phyloP scores from a whole-genome alignment of 2,888 invertebrate genomes.

The Shargacucullia verbasci region DNA sequence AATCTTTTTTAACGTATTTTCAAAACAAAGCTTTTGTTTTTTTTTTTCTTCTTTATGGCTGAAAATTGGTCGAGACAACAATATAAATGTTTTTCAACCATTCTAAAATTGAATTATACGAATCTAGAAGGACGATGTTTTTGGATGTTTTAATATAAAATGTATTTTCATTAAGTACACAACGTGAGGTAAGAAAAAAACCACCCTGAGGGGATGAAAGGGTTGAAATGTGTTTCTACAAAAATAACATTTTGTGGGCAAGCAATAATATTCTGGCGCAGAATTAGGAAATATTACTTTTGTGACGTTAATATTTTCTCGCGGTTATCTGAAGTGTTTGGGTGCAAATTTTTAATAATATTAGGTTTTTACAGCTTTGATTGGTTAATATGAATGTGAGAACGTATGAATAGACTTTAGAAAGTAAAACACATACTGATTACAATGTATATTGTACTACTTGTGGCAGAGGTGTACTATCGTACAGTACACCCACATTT shows the following conservation, averaged over 20 bases:
- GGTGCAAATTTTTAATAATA: background rate
- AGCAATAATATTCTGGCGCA: constrained; percentile 13
- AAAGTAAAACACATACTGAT: no score
- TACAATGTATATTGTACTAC: no score
- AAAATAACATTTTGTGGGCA: constrained; percentile 19
- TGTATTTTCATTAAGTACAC: constrained; percentile 4
- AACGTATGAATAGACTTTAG: no score
- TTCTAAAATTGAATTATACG: constrained; percentile 16
- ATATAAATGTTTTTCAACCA: constrained; percentile 22
- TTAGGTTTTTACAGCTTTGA: background rate
- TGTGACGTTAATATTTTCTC: constrained; percentile 1
- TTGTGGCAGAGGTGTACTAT: no score
- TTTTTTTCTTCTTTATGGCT: constrained; percentile 26
- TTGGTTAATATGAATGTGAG: no score
- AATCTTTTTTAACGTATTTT: constrained; percentile 45
- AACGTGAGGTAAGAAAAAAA: constrained; percentile 5
- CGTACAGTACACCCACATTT: no score
- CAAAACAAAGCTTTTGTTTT: constrained; percentile 49
- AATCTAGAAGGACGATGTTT: background rate
- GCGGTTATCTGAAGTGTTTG: background rate
- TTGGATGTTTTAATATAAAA: constrained; percentile 3
- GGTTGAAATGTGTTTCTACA: constrained; percentile 16
- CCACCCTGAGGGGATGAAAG: constrained; percentile 3
- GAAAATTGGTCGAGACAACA: constrained; percentile 32
- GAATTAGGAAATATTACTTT: constrained; percentile 20